Conservation (phyloP, 2,888 invertebrate genomes). For the Bembecia ichneumoniformis region DNA sequence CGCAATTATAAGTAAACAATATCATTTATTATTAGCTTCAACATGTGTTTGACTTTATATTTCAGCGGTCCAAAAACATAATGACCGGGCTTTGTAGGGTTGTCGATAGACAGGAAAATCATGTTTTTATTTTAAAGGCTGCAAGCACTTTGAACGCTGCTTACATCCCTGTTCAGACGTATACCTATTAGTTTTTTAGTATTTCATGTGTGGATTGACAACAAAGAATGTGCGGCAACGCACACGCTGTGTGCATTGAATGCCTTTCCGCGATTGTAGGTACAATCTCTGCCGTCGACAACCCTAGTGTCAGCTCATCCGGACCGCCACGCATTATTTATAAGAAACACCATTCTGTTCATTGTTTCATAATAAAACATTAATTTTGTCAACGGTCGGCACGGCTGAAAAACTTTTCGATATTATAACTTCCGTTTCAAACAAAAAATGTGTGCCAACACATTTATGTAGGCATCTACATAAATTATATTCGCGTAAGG, state of each 20-base stretch:
- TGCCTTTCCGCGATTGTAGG: too few relatives aligned
- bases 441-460: slow-evolving; percentile 21
- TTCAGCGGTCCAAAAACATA: slow-evolving; percentile 32
- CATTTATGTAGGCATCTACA: too few relatives aligned
- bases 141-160: too few relatives aligned
- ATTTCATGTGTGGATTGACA: too few relatives aligned
- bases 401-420: slow-evolving; percentile 48
- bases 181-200: too few relatives aligned
- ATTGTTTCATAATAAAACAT: slow-evolving; percentile 71
- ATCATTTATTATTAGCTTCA: slow-evolving; percentile 22
- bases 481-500: too few relatives aligned
- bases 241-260: too few relatives aligned
- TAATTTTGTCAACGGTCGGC: slow-evolving; percentile 62
- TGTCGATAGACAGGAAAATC: neutral
- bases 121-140: too few relatives aligned
- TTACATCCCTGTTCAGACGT: too few relatives aligned
- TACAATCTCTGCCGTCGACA: neutral
- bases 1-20: slow-evolving; percentile 7
- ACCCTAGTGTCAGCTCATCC: slow-evolving; percentile 33
- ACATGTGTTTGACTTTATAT: slow-evolving; percentile 25
- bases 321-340: slow-evolving; percentile 49
- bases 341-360: slow-evolving; percentile 53
- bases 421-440: slow-evolving; percentile 63
- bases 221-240: too few relatives aligned
- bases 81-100: slow-evolving; percentile 22